These are phyloP conservation scores for Sardinella longiceps DNA, from an alignment of 2,797 vertebrate species.

Conservation along the genomic window DNA sequence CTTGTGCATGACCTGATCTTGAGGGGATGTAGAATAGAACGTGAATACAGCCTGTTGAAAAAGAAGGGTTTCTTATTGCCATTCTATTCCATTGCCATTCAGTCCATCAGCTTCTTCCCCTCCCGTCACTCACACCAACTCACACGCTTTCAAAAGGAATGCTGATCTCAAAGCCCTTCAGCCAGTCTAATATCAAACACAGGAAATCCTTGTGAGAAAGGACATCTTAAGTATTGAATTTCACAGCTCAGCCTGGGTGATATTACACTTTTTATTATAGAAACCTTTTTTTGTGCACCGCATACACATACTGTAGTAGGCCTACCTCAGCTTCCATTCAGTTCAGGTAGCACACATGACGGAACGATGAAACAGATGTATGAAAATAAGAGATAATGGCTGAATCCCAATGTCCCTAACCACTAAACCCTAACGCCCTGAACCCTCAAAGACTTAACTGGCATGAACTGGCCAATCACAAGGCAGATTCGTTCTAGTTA, in stretches of 20 bases:
- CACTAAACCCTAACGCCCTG: too few relatives aligned
- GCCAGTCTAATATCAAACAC: background rate
- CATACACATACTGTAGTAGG: background rate
- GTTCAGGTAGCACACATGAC: background rate
- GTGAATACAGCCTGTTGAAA: too few relatives aligned
- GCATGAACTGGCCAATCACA: too few relatives aligned
- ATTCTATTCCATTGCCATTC: background rate
- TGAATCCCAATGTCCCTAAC: too few relatives aligned
- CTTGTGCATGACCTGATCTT: too few relatives aligned
- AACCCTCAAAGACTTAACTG: too few relatives aligned
- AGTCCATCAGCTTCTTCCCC: background rate
- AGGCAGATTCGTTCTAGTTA: too few relatives aligned
- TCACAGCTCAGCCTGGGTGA: background rate
- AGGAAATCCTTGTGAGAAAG: background rate
- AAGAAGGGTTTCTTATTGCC: too few relatives aligned
- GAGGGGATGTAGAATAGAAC: too few relatives aligned
- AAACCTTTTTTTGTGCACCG: background rate
- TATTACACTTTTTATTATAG: slow-evolving; percentile 3
- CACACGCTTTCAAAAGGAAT: background rate
- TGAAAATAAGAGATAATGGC: background rate
- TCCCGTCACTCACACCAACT: background rate
- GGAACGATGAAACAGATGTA: background rate
- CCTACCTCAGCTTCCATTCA: background rate
- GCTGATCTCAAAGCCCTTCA: background rate
- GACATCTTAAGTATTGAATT: background rate